Conservation (phyloP, 2,797 vertebrate species). For the Ptychadena robeensis region DNA sequence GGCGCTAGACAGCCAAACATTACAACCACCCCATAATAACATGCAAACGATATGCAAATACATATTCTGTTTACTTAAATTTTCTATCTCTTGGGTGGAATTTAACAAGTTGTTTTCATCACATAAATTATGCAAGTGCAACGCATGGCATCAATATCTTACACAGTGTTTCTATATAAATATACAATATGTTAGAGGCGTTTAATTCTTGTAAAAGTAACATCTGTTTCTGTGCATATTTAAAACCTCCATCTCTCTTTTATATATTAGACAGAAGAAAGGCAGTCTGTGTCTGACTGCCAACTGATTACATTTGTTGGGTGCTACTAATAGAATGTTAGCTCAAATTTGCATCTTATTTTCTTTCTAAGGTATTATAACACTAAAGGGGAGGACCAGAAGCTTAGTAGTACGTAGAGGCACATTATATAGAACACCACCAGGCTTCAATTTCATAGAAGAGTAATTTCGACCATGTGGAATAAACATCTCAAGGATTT, state of each 20-base stretch:
- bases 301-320: background rate
- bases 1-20: background rate
- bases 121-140: conserved; percentile 41
- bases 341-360: background rate
- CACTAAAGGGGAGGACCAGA: too few relatives aligned
- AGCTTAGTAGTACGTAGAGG: too few relatives aligned
- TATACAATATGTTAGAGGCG: background rate
- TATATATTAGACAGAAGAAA: background rate
- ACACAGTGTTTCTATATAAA: conserved; percentile 23
- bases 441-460: too few relatives aligned
- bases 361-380: too few relatives aligned
- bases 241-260: conserved; percentile 13
- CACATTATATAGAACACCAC: too few relatives aligned
- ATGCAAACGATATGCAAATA: conserved; percentile 41
- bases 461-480: too few relatives aligned
- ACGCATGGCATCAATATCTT: conserved; percentile 20
- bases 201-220: conserved; percentile 17
- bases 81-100: conserved; percentile 35
- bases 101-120: conserved; percentile 42
- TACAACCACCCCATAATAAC: conserved; percentile 30
- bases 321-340: background rate
- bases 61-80: conserved; percentile 43
- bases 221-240: conserved; percentile 3
- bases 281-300: background rate
- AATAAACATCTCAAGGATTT: too few relatives aligned